phyloP scores from a whole-genome alignment of 2,113 vertebrate genomes.

The Silurus glanis region DNA sequence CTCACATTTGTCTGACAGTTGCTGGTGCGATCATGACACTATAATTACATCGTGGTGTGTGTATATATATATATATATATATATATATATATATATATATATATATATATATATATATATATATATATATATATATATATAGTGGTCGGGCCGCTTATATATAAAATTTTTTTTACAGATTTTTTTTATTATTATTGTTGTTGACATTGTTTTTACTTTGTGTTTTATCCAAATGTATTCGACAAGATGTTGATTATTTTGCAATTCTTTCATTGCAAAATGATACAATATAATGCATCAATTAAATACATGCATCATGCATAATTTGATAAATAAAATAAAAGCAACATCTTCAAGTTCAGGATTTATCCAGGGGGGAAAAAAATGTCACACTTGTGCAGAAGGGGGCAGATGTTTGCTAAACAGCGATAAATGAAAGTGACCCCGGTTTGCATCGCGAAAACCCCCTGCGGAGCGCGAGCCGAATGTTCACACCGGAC shows the following conservation, averaged over 20 bases:
- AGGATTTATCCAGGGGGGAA: not conserved
- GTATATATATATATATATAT: not conserved
- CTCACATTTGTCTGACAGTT: not conserved
- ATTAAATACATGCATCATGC: not conserved
- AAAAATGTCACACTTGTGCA: not conserved
- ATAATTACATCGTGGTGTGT: not conserved
- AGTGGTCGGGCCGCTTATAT: not conserved
- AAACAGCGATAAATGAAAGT: constrained; percentile 61
- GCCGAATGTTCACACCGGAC: not conserved
- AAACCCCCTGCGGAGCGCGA: constrained; percentile 49
- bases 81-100: not conserved
- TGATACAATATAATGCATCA: not conserved
- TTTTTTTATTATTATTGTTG: not conserved
- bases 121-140: not conserved
- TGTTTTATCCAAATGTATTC: not conserved
- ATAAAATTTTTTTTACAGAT: not conserved
- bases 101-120: not conserved
- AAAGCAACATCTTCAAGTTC: not conserved
- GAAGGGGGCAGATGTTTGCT: constrained; percentile 54
- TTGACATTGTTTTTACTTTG: not conserved
- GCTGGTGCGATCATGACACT: not conserved
- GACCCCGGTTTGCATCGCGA: constrained; percentile 55
- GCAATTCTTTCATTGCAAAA: not conserved
- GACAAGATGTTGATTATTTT: not conserved
- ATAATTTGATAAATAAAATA: not conserved